phyloP scores from a whole-genome alignment of 2,888 invertebrate species.

The Congeria kusceri region DNA sequence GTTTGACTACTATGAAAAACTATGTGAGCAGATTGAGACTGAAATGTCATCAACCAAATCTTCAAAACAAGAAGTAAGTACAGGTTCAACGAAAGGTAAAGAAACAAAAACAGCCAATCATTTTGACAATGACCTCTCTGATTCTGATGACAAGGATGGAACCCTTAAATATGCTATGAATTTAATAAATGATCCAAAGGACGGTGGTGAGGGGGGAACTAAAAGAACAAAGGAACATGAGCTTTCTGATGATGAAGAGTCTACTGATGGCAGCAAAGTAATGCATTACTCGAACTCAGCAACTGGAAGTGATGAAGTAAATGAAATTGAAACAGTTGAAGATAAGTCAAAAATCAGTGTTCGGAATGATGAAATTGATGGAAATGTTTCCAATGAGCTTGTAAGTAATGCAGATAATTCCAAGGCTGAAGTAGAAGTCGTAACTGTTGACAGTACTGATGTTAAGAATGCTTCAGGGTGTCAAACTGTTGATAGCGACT shows the following conservation, averaged over 20 bases:
- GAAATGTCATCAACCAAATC: slow-evolving; percentile 16
- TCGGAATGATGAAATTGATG: not conserved
- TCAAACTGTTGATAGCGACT: no score
- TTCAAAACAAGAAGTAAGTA: not conserved
- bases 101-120: not conserved
- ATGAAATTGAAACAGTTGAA: not conserved
- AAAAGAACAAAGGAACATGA: slow-evolving; percentile 34
- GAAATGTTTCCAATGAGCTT: no score
- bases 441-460: no score
- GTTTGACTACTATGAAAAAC: slow-evolving; percentile 41
- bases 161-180: slow-evolving; percentile 39
- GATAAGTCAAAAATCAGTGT: not conserved
- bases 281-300: slow-evolving; percentile 21
- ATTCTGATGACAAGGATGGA: slow-evolving; percentile 19
- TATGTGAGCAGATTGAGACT: slow-evolving; percentile 1
- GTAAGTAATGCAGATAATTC: not conserved
- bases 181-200: slow-evolving; percentile 22
- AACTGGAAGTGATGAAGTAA: slow-evolving; percentile 1
- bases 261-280: slow-evolving; percentile 43
- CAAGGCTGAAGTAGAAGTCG: no score
- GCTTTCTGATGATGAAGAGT: slow-evolving; percentile 42
- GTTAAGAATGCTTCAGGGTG: no score
- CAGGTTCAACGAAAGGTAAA: not conserved
- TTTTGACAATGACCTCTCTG: slow-evolving; percentile 22
- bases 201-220: not conserved